Conservation (phyloP, 1,140 invertebrate species). For the Laupala kohalensis region DNA sequence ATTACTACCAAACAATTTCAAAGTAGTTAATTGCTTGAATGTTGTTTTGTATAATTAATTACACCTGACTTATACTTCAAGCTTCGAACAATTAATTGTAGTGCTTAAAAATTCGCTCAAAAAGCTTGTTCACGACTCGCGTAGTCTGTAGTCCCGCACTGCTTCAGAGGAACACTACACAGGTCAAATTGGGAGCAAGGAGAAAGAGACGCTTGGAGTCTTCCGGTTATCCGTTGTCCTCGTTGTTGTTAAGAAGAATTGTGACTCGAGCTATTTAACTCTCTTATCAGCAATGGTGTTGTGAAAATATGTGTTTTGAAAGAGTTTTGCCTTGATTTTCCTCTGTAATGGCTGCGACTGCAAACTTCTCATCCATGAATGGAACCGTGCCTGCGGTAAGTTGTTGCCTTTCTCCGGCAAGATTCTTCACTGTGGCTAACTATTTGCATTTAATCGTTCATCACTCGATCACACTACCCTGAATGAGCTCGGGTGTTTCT, state of each 20-base stretch:
- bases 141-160: too few relatives aligned
- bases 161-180: not conserved
- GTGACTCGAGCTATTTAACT: not conserved
- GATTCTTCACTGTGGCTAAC: not conserved
- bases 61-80: too few relatives aligned
- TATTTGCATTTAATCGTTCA: not conserved
- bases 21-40: too few relatives aligned
- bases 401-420: not conserved
- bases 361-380: conserved; percentile 8
- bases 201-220: not conserved
- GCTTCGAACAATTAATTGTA: too few relatives aligned
- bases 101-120: too few relatives aligned
- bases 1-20: too few relatives aligned
- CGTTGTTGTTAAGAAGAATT: not conserved
- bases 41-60: too few relatives aligned
- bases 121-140: too few relatives aligned
- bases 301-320: conserved; percentile 3
- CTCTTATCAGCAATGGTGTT: not conserved
- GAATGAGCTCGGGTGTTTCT: not conserved
- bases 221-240: not conserved
- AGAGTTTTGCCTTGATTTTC: not conserved
- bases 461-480: not conserved
- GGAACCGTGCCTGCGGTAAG: conserved; percentile 7
- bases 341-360: conserved; percentile 6
- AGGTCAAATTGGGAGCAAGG: not conserved